Evolutionary conservation across 2,888 invertebrate species (phyloP).

Genomic region (Drosophila tripunctata): DNA sequence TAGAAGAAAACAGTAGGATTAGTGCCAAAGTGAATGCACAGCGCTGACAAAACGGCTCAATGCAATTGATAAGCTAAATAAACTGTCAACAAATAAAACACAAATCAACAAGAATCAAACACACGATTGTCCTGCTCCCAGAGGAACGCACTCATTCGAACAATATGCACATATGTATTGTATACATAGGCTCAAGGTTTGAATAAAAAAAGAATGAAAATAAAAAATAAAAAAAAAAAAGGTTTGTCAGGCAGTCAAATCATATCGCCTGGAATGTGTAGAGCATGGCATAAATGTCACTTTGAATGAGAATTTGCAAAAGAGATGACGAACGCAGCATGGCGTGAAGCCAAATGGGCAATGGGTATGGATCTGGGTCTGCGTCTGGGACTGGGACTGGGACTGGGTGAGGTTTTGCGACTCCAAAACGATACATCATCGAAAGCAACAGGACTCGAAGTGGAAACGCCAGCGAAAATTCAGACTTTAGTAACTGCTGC

Average conservation of each 20-base stretch:
- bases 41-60: constrained; percentile 46
- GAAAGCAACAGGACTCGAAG: constrained; percentile 74
- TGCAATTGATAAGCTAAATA: constrained; percentile 77
- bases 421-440: constrained; percentile 79
- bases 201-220: background rate
- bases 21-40: constrained; percentile 40
- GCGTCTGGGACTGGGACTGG: background rate
- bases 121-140: constrained; percentile 62
- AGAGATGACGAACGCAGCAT: constrained; percentile 76
- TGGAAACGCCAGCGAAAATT: constrained; percentile 42
- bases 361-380: constrained; percentile 13
- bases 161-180: constrained; percentile 1
- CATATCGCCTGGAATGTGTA: constrained; percentile 77
- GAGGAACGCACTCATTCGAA: constrained; percentile 17
- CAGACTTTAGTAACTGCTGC: constrained; percentile 25
- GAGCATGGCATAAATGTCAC: constrained; percentile 83
- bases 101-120: constrained; percentile 79
- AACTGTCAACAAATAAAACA: constrained; percentile 82
- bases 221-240: constrained; percentile 9
- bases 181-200: background rate
- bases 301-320: constrained; percentile 79
- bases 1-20: constrained; percentile 40
- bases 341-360: constrained; percentile 69
- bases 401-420: constrained; percentile 22
- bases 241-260: constrained; percentile 61